Base-by-base conservation (phyloP, 2,888 invertebrate species). In the Diarsia rubi region DNA sequence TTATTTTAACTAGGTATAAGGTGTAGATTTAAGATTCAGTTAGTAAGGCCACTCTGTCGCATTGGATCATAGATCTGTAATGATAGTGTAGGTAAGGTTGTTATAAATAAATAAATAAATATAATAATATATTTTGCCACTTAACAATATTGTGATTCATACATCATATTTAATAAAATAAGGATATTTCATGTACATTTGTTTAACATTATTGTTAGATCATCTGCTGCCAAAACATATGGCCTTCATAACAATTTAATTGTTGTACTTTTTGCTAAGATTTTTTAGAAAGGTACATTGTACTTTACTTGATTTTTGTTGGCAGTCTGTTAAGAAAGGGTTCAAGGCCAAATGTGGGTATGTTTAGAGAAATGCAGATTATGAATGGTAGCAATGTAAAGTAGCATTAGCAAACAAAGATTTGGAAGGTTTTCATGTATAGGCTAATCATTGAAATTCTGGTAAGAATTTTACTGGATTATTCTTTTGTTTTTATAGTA, bases 271-370 rank as follows among this genome's bases (percentile, higher is more conserved):
- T 82, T 82, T 82, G 78, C 24, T 54, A 21, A 9, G n/a, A 14
- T 81, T 82, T 85, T 84, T 85, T 84, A 45, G 24, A 60, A 69
- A 84, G 57, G 77, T 84, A 63, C 42, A 14, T 72, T 66, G 49
- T 85, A 63, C 65, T 54, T 54, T 68, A 57, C 54, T 70, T 69
- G 75, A 69, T 84, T 57, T 73, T 72, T 45, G 54, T 67, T 82
- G 71, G 67, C 84, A 81, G 59, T 44, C 62, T 1, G 27, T 45
- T 59, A 21, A 44, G 31, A 16, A 21, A 59, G 45, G 47, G 85
- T 85, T 82, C 82, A 82, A 85, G 82, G 82, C 3, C 71, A 85
- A 9, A 42, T 70, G 52, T 70, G 42, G 69, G 62, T 57, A 31
- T 67, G 49, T 60, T 70, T 24, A 71, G 68, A 81, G 75, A 81